These are phyloP conservation scores for Gallirallus australis DNA, from an alignment of 2,797 vertebrate species.

Conservation along the genomic window DNA sequence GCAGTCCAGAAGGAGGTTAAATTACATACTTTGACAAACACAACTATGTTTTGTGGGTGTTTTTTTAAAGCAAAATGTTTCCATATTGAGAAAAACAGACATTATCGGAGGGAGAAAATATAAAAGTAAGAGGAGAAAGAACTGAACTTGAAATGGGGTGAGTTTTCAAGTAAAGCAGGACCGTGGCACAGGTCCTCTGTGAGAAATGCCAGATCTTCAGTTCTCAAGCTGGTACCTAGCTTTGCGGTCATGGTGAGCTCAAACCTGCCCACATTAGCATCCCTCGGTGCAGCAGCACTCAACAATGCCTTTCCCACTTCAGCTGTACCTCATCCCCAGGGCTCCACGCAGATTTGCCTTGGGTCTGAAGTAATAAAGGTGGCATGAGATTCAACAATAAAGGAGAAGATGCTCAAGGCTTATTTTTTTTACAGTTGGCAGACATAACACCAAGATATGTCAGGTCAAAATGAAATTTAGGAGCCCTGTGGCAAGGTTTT, in stretches of 20 bases:
- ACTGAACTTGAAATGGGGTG: not conserved
- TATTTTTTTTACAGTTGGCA: not conserved
- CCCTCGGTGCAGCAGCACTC: not conserved
- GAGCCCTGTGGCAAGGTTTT: not conserved
- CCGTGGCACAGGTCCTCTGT: not conserved
- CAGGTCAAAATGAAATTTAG: not conserved
- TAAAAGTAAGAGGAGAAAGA: not conserved
- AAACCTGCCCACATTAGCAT: not conserved
- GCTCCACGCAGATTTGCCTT: not conserved
- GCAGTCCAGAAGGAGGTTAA: slow-evolving; percentile 23
- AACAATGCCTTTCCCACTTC: not conserved
- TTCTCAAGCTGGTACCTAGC: not conserved
- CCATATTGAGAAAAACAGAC: not conserved
- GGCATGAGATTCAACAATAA: not conserved
- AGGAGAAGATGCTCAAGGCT: not conserved
- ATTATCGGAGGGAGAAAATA: not conserved
- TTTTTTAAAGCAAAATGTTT: not conserved
- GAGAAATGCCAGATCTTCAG: not conserved
- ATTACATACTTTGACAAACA: not conserved
- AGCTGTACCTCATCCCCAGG: not conserved
- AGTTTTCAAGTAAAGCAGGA: not conserved
- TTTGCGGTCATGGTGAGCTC: not conserved
- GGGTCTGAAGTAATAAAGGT: not conserved
- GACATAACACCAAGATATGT: not conserved
- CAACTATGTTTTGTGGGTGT: not conserved